phyloP scores from a whole-genome alignment of 2,113 vertebrate genomes.

The Apeltes quadracus region DNA sequence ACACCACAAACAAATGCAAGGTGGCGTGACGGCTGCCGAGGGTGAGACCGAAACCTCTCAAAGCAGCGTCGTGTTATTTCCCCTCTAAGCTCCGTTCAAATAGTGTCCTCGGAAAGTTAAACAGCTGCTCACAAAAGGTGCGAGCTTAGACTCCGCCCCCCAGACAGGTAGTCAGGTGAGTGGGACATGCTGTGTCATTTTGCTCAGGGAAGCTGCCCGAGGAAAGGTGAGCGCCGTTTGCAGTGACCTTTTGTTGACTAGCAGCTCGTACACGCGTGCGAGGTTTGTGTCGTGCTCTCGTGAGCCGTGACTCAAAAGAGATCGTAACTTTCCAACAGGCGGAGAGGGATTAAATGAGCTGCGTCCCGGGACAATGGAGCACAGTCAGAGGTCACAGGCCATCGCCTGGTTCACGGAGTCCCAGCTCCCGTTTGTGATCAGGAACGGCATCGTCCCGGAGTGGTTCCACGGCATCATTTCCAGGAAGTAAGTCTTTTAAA shows the following conservation, averaged over 20 bases:
- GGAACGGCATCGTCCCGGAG: slow-evolving; percentile 72
- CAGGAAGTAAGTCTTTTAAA: slow-evolving; percentile 79
- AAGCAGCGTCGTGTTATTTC: too few species aligned
- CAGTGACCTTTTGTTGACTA: neutral
- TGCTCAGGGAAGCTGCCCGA: neutral
- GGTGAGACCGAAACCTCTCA: neutral
- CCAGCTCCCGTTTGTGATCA: slow-evolving; percentile 72
- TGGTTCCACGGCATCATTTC: slow-evolving; percentile 88
- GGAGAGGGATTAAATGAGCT: slow-evolving; percentile 12
- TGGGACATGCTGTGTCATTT: slow-evolving; percentile 28
- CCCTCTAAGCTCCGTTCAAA: too few species aligned
- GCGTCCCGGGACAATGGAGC: slow-evolving; percentile 59
- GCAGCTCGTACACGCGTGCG: too few species aligned
- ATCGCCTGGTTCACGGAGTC: slow-evolving; percentile 79
- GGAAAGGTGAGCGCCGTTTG: slow-evolving; percentile 46
- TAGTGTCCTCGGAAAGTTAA: too few species aligned
- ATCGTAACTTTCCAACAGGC: neutral
- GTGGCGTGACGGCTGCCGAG: neutral
- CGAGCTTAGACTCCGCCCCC: slow-evolving; percentile 40
- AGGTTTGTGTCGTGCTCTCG: too few species aligned
- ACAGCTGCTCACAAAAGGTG: neutral
- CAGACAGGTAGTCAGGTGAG: slow-evolving; percentile 9
- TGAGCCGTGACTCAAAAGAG: too few species aligned
- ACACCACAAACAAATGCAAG: neutral
- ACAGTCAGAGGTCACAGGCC: slow-evolving; percentile 15